A percentile compares a stretch with the other conserved stretches of the same genome.
phyloP scores from a whole-genome alignment of 2,888 invertebrate genomes.

The Nomada flava region DNA sequence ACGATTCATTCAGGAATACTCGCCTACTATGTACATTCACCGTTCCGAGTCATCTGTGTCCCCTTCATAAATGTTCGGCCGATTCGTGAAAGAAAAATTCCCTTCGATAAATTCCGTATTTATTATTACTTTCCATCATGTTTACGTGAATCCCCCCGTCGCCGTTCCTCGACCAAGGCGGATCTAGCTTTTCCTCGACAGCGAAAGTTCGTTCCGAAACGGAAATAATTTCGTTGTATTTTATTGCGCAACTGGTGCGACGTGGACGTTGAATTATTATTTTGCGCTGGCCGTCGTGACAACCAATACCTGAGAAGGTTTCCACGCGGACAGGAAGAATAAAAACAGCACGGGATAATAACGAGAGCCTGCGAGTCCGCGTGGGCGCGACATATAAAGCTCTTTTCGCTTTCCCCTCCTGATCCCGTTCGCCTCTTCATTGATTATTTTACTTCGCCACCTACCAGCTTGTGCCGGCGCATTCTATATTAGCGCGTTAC shows the following conservation, averaged over 20 bases:
- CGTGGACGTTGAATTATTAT: background rate
- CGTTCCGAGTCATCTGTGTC: background rate
- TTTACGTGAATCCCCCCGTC: no score
- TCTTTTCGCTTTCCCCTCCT: conserved; percentile 58
- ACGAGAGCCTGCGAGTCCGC: conserved; percentile 53
- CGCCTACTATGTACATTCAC: conserved; percentile 13
- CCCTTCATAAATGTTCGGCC: background rate
- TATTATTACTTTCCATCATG: no score
- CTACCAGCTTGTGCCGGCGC: conserved; percentile 44
- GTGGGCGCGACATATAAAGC: conserved; percentile 64
- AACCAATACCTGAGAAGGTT: conserved; percentile 56
- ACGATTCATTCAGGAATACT: conserved; percentile 58
- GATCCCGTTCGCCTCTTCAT: conserved; percentile 65
- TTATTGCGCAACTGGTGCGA: no score
- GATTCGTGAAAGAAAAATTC: background rate
- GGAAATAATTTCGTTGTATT: no score
- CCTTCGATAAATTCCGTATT: no score
- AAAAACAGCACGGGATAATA: conserved; percentile 56
- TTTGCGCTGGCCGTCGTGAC: background rate
- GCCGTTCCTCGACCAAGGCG: no score
- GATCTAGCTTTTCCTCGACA: no score
- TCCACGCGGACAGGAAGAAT: conserved; percentile 42
- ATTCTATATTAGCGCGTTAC: conserved; percentile 47
- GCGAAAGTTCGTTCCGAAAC: no score
- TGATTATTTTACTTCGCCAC: conserved; percentile 73